Base-by-base conservation (phyloP, 2,113 vertebrate species). In the Gavia stellata region DNA sequence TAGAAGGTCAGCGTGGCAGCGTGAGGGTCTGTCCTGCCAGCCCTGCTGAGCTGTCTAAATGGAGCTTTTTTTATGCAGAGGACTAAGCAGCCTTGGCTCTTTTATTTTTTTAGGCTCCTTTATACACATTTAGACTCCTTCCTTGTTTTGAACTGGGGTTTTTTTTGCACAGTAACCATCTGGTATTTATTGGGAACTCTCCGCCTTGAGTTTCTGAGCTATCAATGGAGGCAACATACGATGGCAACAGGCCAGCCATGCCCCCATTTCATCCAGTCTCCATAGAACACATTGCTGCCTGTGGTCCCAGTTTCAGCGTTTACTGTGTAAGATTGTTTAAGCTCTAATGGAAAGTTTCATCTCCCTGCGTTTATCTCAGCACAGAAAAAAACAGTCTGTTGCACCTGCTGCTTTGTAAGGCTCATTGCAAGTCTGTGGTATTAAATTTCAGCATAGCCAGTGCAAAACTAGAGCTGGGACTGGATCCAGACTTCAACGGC, bases 351-450 rank as follows among this genome's bases (percentile, higher is more conserved):
- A 66, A 88, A 29, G 47, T 81, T 87, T 87, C 17, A 87, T 75
- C 36, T 81, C 56, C 38, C 31, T 56, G 36, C 7, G 11, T 75
- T 89, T 75, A 82, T 71, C 36, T 38, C 4, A 1, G 65, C 3
- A 9, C 42, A 88, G 38, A 56, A 38, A 71, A 75, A 29, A 29
- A 34, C 3, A 5, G 38, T 38, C 72, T 61, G 15, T 86, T 89
- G 91, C 88, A 93, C 92, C 92, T 95, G 95, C 90, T 92, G 56
- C 88, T 77, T 33, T 19, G 65, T 38, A 50, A 91, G 77, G 72
- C 19, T 80, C 1, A 1, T 53, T 84, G 56, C 59, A 74, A 93
- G 88, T n/a, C 36, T 55, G 38, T 45, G 75, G 71, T 78, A 81
- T 96, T 95, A 40, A 59, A 81, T 95, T 92, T 92, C 90, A 96